Conservation (phyloP, 2,113 vertebrate genomes). For the Upupa epops region DNA sequence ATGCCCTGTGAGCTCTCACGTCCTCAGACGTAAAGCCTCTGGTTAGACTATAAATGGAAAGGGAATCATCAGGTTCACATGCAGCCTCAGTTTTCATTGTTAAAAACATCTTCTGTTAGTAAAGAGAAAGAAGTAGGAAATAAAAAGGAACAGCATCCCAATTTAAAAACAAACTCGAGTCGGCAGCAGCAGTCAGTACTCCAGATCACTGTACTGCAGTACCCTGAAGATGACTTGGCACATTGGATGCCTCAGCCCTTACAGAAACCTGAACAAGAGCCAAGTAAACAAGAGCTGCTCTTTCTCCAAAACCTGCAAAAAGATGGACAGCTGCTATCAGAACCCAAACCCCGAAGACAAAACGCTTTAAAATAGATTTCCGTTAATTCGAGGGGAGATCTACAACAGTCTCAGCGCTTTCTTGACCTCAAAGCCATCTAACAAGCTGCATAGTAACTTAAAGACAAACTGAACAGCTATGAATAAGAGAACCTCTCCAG, state of each 20-base stretch:
- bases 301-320: neutral
- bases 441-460: neutral
- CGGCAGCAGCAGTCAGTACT: neutral
- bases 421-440: neutral
- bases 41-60: constrained; percentile 16
- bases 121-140: neutral
- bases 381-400: neutral
- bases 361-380: neutral
- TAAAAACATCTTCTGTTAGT: neutral
- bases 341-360: neutral
- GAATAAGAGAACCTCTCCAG: neutral
- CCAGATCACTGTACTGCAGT: neutral
- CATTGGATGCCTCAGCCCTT: neutral
- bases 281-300: neutral
- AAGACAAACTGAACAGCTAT: neutral
- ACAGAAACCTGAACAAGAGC: neutral
- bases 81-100: neutral
- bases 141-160: neutral
- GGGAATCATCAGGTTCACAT: neutral
- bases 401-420: neutral
- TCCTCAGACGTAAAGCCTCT: neutral
- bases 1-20: neutral
- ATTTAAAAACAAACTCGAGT: neutral
- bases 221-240: neutral
- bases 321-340: neutral